Conservation (phyloP, 2,113 vertebrate species). For the Colistium nudipinnis region DNA sequence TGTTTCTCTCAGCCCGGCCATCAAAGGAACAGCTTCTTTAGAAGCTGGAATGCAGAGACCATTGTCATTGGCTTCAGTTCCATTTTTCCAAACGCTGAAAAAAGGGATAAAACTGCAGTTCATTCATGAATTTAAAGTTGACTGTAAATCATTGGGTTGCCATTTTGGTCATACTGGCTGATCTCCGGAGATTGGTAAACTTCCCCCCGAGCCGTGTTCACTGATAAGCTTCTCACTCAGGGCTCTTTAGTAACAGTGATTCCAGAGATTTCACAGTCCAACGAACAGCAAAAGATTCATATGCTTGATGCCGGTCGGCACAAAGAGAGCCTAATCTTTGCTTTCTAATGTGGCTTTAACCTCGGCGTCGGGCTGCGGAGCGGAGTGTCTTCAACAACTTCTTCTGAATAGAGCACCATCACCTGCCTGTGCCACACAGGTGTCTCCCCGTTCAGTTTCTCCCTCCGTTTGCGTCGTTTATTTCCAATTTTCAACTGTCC, state of each 20-base stretch:
- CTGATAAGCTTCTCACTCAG: constrained; percentile 77
- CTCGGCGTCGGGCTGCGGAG: constrained; percentile 73
- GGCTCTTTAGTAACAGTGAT: constrained; percentile 87
- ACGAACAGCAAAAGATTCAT: constrained; percentile 94
- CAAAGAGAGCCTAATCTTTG: constrained; percentile 88
- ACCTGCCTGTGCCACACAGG: constrained; percentile 89
- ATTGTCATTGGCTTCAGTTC: constrained; percentile 66
- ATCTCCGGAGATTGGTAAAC: constrained; percentile 17
- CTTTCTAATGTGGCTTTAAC: constrained; percentile 86
- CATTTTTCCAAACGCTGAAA: constrained; percentile 52
- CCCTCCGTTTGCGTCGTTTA: constrained; percentile 14
- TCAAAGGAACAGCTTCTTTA: constrained; percentile 70
- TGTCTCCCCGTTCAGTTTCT: constrained; percentile 73
- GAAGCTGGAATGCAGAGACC: constrained; percentile 59
- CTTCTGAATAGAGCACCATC: constrained; percentile 76
- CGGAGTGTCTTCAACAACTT: constrained; percentile 71
- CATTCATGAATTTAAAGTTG: background rate
- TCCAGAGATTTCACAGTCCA: constrained; percentile 96
- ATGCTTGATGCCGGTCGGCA: constrained; percentile 89
- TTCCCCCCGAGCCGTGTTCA: constrained; percentile 2
- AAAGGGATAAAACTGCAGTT: constrained; percentile 28
- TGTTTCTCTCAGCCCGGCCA: constrained; percentile 64
- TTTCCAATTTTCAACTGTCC: background rate
- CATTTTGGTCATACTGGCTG: constrained; percentile 9
- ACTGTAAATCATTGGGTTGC: background rate